Conservation (phyloP, 2,888 invertebrate species). For the Chymomyza amoena region DNA sequence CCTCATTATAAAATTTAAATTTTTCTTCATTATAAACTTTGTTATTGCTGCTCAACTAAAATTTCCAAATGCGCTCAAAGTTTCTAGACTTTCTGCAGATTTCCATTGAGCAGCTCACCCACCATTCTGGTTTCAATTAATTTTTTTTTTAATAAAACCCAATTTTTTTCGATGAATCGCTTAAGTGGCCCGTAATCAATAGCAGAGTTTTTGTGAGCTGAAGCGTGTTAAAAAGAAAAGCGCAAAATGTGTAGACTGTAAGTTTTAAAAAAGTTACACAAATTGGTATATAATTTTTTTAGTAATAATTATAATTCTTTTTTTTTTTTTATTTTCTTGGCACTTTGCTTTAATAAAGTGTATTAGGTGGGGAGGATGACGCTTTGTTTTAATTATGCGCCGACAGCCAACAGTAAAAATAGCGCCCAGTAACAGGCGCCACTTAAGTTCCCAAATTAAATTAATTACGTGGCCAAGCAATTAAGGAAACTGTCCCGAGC, state of each 20-base stretch:
- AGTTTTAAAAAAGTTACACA: slow-evolving; percentile 32
- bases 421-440: slow-evolving; percentile 24
- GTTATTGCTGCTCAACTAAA: background rate
- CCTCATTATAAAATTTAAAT: background rate
- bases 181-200: slow-evolving; percentile 37
- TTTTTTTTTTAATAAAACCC: background rate
- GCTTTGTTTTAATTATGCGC: slow-evolving; percentile 59
- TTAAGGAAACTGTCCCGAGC: slow-evolving; percentile 54
- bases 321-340: background rate
- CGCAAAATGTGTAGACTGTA: background rate
- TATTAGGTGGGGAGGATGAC: background rate
- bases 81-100: background rate
- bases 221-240: background rate
- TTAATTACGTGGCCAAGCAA: slow-evolving; percentile 59
- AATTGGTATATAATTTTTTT: slow-evolving; percentile 53
- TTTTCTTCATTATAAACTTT: background rate
- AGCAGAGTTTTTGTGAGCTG: slow-evolving; percentile 38
- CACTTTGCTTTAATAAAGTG: slow-evolving; percentile 42
- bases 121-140: background rate
- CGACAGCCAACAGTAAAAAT: slow-evolving; percentile 20
- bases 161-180: background rate
- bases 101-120: background rate
- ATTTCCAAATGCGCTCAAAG: background rate
- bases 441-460: slow-evolving; percentile 57
- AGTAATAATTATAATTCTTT: slow-evolving; percentile 24